Evolutionary conservation across 2,888 invertebrate species (phyloP), one percentile per base, ranked within the genome.

Genomic region (Eutolmus rufibarbis): DNA sequence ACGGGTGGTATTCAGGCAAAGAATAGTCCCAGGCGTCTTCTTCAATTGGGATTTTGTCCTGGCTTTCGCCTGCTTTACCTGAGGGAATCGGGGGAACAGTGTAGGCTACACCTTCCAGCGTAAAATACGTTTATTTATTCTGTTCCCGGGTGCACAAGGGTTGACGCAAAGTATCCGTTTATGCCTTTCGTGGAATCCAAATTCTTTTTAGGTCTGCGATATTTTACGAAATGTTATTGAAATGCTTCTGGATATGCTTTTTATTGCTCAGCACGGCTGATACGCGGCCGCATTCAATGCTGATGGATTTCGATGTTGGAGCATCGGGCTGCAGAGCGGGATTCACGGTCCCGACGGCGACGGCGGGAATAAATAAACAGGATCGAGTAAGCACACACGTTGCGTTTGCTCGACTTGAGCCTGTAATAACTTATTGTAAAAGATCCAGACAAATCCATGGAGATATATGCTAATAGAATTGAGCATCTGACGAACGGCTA

Each of bases 151-250:
- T 37, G 76, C 76, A 76, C 76, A 34, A 76, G 76, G 76, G 76
- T 76, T 37, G 76, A 37, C 76, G 19, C 37, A 76, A 76, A 37
- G 37, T 37, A 76, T 76, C 34, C 37, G 37, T 76, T 76, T 76
- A 76, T 37, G 16, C 76, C 37, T 76, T 76, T 34, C 76, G 34
- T 34, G 19, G 34, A 37, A 76, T 76, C 76, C 19, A 76, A 76
- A 76, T 76, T 76, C 76, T 34, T 34, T 76, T 76, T 34, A 76
- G 76, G 76, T 76, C 19, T 76, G 76, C 76, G 28, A 76, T 76
- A 76, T 76, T 76, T 76, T 76, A 76, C 76, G 19, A n/a, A 76
- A 76, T 76, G 34, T 76, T 76, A 76, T 76, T 34, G 76, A 76
- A 74, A 76, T 76, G 76, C 37, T 76, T 37, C 37, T 76, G 76